Evolutionary conservation across 2,888 invertebrate genomes (phyloP).

Genomic region (Aleiodes alternator): DNA sequence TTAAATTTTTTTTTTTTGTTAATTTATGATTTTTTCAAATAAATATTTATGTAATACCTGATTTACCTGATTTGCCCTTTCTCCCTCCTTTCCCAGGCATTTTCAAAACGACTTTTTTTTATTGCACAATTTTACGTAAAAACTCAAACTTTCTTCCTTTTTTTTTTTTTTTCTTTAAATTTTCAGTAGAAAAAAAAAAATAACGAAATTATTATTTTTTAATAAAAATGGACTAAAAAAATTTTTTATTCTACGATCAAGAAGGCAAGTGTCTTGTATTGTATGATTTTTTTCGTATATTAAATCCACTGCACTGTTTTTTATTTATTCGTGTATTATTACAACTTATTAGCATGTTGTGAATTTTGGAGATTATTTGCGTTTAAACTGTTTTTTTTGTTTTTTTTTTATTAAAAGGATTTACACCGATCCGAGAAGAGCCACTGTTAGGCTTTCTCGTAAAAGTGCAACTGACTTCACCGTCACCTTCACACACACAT

Average conservation of each 20-base stretch:
- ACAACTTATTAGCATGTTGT: conserved; percentile 86
- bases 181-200: background rate
- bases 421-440: conserved; percentile 70
- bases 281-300: conserved; percentile 83
- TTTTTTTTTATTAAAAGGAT: conserved; percentile 63
- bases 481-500: background rate
- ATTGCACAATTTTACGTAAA: conserved; percentile 76
- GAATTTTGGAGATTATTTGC: conserved; percentile 48
- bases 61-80: conserved; percentile 84
- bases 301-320: conserved; percentile 84
- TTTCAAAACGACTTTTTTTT: conserved; percentile 75
- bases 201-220: no score
- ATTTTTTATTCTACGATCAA: conserved; percentile 81
- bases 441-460: conserved; percentile 69
- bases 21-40: background rate
- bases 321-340: conserved; percentile 79
- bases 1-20: background rate
- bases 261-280: conserved; percentile 87
- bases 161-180: background rate
- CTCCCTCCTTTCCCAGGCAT: conserved; percentile 87
- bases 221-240: conserved; percentile 74
- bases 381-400: background rate
- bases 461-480: conserved; percentile 41
- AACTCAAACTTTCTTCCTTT: background rate
- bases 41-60: conserved; percentile 32